Evolutionary conservation across 2,888 invertebrate species (phyloP).

Genomic region (Amphipyra berbera): DNA sequence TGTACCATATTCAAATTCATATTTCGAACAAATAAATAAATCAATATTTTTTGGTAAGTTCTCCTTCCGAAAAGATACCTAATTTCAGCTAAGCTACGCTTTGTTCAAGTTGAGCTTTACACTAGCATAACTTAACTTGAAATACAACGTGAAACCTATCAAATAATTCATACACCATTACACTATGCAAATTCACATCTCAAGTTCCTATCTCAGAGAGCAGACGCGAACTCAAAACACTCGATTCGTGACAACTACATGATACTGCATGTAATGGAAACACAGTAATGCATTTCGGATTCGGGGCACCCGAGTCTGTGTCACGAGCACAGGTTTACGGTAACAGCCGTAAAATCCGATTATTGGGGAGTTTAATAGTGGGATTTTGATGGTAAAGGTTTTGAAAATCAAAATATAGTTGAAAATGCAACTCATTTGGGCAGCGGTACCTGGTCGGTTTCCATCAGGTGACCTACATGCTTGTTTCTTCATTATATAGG

Average conservation of each 20-base stretch:
- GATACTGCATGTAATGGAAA: slow-evolving; percentile 39
- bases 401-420: too few species aligned
- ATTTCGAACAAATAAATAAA: too few species aligned
- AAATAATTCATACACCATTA: slow-evolving; percentile 20
- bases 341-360: slow-evolving; percentile 15
- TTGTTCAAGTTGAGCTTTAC: background rate
- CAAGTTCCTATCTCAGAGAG: slow-evolving; percentile 27
- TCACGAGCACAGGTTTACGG: slow-evolving; percentile 16
- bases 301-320: slow-evolving; percentile 10
- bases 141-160: slow-evolving; percentile 12
- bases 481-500: too few species aligned
- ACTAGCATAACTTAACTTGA: background rate
- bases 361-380: slow-evolving; percentile 7
- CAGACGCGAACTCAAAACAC: slow-evolving; percentile 24
- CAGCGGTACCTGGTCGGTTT: too few species aligned
- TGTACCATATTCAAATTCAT: too few species aligned
- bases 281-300: slow-evolving; percentile 40
- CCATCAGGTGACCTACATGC: too few species aligned
- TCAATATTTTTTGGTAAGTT: too few species aligned
- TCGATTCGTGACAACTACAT: slow-evolving; percentile 28
- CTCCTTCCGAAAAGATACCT: too few species aligned
- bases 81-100: background rate
- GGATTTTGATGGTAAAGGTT: background rate
- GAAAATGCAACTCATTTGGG: too few species aligned
- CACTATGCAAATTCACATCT: slow-evolving; percentile 28